Conservation (phyloP, 2,113 vertebrate species). For the Hydropotes inermis region DNA sequence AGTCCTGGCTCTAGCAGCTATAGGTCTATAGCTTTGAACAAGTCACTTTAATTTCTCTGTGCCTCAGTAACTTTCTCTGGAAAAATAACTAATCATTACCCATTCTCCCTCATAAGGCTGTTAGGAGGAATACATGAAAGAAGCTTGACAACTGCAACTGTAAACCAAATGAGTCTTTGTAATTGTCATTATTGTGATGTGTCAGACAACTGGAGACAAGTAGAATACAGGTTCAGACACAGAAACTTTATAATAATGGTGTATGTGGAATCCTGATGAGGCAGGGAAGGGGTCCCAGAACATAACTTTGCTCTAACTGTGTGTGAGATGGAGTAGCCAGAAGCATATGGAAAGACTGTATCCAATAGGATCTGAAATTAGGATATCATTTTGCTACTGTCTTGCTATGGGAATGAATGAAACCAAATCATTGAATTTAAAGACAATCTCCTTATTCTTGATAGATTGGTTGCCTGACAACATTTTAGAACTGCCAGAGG, state of each 20-base stretch:
- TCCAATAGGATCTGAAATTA: not conserved
- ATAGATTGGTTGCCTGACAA: conserved; percentile 71
- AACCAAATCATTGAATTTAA: conserved; percentile 13
- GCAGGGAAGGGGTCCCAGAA: not conserved
- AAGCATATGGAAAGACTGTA: not conserved
- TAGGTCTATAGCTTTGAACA: not conserved
- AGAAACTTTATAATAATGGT: not conserved
- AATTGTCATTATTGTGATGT: not conserved
- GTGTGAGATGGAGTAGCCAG: not conserved
- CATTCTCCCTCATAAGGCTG: not conserved
- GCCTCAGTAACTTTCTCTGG: not conserved
- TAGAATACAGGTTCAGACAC: not conserved
- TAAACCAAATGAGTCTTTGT: conserved; percentile 33
- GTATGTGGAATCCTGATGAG: not conserved
- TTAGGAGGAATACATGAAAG: not conserved
- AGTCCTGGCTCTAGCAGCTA: not conserved
- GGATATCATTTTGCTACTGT: conserved; percentile 42
- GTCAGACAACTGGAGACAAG: not conserved
- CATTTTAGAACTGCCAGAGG: conserved; percentile 65
- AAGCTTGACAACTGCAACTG: conserved; percentile 1
- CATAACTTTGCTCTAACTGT: not conserved
- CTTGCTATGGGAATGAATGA: conserved; percentile 26
- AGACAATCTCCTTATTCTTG: conserved; percentile 67
- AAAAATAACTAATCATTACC: not conserved
- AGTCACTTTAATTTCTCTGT: not conserved